Evolutionary conservation across 1,140 invertebrate species (phyloP), one percentile per base, ranked within the genome.

Genomic region (Melanaphis sacchari): DNA sequence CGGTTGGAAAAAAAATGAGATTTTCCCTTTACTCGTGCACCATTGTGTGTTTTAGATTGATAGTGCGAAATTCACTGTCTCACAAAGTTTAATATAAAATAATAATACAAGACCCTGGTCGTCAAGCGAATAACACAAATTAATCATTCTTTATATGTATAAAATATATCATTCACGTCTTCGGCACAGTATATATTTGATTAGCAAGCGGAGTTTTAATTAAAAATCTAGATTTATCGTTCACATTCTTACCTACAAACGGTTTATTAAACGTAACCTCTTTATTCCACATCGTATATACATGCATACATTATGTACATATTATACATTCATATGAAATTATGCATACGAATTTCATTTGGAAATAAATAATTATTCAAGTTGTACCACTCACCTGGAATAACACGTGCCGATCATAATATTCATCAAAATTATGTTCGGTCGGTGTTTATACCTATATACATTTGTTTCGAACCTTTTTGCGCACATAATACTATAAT

Each of bases 191-290:
- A 38, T 22, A 36, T 41, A 85, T 87, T 87, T 87, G 40, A 87
- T 41, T 43, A n/a, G 84, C 11, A 5, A 31, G 15, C 6, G 5
- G n/a, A 5, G n/a, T 11, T 87, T 87, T 87, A 87, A 87, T 87
- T 43, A 87, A 87, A 87, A 87, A 87, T 31, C 40, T 18, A 43
- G 84, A 87, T 87, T 87, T 87, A 87, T 87, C 15, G 31, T 46
- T 31, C 24, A 41, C 26, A 41, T 21, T 46, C 15, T 31, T 76
- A 76, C n/a, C 31, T 15, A n/a, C n/a, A 76, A 76, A n/a, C 59
- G 31, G 59, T n/a, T 76, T 76, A 76, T 76, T 76, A 76, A 76
- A n/a, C 31, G 59, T 15, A 11, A 66, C 31, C 11, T 5, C 31
- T n/a, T 59, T 59, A 59, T 59, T 59, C 31, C 11, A 31, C 24